Conservation (phyloP, 2,113 vertebrate species). For the Gracilinanus agilis region DNA sequence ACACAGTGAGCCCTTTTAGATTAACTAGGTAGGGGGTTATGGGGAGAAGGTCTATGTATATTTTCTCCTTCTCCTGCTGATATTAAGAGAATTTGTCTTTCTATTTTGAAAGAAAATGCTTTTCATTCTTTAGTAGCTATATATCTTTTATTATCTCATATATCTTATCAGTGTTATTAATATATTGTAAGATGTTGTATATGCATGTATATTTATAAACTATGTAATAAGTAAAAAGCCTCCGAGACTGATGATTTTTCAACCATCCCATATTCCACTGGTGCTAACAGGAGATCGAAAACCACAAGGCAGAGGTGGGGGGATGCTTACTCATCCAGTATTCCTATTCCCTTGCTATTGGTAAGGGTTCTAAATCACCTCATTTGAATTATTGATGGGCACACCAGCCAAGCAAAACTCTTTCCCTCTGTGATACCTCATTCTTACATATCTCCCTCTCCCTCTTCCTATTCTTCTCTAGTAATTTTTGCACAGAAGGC, state of each 20-base stretch:
- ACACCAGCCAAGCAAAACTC: background rate
- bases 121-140: background rate
- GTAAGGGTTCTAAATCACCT: background rate
- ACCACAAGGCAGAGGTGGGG: too few species aligned
- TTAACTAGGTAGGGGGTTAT: too few species aligned
- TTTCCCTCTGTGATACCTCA: background rate
- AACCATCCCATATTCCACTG: background rate
- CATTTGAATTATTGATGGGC: background rate
- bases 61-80: background rate
- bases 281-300: background rate
- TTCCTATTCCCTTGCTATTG: background rate
- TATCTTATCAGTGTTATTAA: background rate
- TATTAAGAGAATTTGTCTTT: background rate
- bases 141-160: background rate
- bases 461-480: background rate
- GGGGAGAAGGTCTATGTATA: background rate
- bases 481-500: background rate
- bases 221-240: background rate
- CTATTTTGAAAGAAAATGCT: background rate
- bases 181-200: background rate
- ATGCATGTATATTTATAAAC: background rate
- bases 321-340: background rate
- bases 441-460: background rate
- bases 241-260: background rate
- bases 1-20: background rate